phyloP scores from a whole-genome alignment of 2,888 invertebrate genomes.

The Noctua fimbriata region DNA sequence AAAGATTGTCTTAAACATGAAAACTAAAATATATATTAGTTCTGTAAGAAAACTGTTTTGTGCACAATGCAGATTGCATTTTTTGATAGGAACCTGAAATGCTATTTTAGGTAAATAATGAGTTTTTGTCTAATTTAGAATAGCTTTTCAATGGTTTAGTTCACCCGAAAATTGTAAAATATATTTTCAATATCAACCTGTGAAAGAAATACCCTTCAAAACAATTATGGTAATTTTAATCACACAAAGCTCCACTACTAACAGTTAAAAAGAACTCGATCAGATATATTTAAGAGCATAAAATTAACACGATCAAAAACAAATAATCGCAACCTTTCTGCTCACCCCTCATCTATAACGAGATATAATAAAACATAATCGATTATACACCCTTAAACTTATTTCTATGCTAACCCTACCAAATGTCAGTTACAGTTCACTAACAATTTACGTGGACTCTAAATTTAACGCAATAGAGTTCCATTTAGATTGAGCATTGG shows the following conservation, averaged over 20 bases:
- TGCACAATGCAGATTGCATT: background rate
- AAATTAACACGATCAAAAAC: slow-evolving; percentile 72
- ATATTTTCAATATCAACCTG: background rate
- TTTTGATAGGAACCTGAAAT: background rate
- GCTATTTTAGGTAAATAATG: background rate
- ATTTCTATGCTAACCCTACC: slow-evolving; percentile 71
- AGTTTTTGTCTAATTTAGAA: background rate
- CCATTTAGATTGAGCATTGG: slow-evolving; percentile 44
- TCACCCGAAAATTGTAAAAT: background rate
- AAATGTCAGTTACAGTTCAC: slow-evolving; percentile 28
- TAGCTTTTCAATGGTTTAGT: background rate
- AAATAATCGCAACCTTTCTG: slow-evolving; percentile 64
- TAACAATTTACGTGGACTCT: slow-evolving; percentile 31
- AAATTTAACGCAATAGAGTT: slow-evolving; percentile 34
- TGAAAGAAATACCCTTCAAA: background rate
- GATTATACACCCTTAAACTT: slow-evolving; percentile 84
- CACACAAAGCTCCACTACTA: slow-evolving; percentile 40
- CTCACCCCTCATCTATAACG: slow-evolving; percentile 74
- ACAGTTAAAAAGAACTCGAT: slow-evolving; percentile 53
- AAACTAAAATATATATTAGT: too few species aligned
- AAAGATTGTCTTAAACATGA: too few species aligned
- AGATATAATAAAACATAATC: slow-evolving; percentile 84
- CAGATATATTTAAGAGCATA: slow-evolving; percentile 66
- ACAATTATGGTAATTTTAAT: slow-evolving; percentile 40
- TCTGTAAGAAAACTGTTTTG: background rate